phyloP scores from a whole-genome alignment of 2,888 invertebrate species.

The Osmoderma eremita region DNA sequence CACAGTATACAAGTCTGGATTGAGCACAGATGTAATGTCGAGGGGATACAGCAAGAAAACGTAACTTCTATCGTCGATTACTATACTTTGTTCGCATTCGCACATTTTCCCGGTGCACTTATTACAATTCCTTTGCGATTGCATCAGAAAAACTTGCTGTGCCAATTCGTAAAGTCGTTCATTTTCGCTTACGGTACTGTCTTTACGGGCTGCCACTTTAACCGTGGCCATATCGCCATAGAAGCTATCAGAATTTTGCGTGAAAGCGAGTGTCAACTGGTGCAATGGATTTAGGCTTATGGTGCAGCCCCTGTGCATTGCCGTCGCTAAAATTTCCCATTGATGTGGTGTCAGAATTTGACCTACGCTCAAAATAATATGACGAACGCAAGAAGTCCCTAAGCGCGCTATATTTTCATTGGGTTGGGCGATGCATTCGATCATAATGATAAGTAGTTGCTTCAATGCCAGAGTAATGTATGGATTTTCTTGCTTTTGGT shows the following conservation, averaged over 20 bases:
- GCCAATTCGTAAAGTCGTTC: constrained; percentile 87
- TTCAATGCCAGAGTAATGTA: constrained; percentile 83
- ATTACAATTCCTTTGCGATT: constrained; percentile 58
- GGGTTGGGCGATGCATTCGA: constrained; percentile 91
- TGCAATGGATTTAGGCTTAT: constrained; percentile 89
- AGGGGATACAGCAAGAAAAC: constrained; percentile 87
- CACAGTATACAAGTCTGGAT: constrained; percentile 81
- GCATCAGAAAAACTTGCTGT: constrained; percentile 84
- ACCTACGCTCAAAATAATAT: constrained; percentile 85
- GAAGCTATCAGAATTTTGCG: constrained; percentile 91
- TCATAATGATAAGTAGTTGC: constrained; percentile 84
- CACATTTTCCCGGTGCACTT: constrained; percentile 61
- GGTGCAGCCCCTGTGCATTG: constrained; percentile 84
- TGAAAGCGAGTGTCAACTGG: constrained; percentile 89
- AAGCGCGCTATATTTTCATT: constrained; percentile 90
- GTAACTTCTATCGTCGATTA: constrained; percentile 86
- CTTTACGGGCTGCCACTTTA: constrained; percentile 91
- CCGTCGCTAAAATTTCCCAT: constrained; percentile 87
- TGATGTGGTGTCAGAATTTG: constrained; percentile 82
- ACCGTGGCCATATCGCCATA: constrained; percentile 93
- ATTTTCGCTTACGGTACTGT: constrained; percentile 85
- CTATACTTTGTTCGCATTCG: constrained; percentile 64
- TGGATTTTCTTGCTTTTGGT: constrained; percentile 63
- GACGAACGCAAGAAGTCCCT: constrained; percentile 91
- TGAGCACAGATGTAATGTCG: constrained; percentile 75